Evolutionary conservation across 1,140 invertebrate species (phyloP).

Genomic region (Scaptomyza hsui): DNA sequence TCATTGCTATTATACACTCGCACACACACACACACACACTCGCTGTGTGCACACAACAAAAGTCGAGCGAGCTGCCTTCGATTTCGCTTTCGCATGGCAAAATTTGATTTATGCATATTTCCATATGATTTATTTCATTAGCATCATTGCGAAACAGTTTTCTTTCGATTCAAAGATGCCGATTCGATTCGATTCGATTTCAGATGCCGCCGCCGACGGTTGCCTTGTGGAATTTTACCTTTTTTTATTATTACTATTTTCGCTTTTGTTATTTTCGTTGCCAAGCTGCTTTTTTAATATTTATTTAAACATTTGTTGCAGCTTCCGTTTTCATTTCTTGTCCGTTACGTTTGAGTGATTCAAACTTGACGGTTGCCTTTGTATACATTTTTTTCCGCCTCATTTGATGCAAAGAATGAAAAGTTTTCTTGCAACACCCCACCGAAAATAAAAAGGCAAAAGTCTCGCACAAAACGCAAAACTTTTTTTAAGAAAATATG

Average conservation of each 20-base stretch:
- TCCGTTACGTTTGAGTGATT: slow-evolving; percentile 82
- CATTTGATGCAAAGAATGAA: slow-evolving; percentile 81
- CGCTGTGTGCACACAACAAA: slow-evolving; percentile 29
- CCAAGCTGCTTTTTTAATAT: slow-evolving; percentile 70
- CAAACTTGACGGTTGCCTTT: slow-evolving; percentile 81
- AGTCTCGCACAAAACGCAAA: slow-evolving; percentile 65
- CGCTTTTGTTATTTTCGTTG: slow-evolving; percentile 16
- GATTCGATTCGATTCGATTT: slow-evolving; percentile 11
- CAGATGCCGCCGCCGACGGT: slow-evolving; percentile 15
- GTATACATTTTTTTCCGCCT: slow-evolving; percentile 78
- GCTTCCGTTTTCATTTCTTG: slow-evolving; percentile 80
- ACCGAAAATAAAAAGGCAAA: slow-evolving; percentile 51
- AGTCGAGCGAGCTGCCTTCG: slow-evolving; percentile 10
- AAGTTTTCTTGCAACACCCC: slow-evolving; percentile 62
- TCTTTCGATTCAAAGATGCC: slow-evolving; percentile 20
- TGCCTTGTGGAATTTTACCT: slow-evolving; percentile 52
- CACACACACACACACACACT: slow-evolving; percentile 3
- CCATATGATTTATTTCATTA: slow-evolving; percentile 83
- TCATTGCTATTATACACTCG: slow-evolving; percentile 58
- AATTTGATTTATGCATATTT: slow-evolving; percentile 83
- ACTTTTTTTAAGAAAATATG: slow-evolving; percentile 83
- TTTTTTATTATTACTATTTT: slow-evolving; percentile 3
- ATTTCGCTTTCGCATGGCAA: slow-evolving; percentile 32
- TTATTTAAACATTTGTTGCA: slow-evolving; percentile 82
- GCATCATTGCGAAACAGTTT: slow-evolving; percentile 55